Base-by-base conservation (phyloP, 2,113 vertebrate genomes). In the Prochilodus magdalenae region DNA sequence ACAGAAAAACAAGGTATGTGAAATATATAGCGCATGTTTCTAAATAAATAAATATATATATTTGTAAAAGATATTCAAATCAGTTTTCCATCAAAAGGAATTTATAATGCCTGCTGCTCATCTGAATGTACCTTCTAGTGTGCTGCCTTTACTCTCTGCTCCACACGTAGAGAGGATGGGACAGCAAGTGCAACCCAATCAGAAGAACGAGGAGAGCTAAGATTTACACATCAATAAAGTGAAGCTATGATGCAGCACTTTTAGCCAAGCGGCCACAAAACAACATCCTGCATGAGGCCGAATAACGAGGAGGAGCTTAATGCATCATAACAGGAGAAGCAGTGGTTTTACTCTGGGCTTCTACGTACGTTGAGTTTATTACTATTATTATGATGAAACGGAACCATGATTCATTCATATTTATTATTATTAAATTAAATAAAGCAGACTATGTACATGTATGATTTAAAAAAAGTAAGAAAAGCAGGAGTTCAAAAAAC, bases 41-140 rank as follows among this genome's bases (percentile, higher is more conserved):
- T 30, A 49, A 74, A 36, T 6, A 10, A 7, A 44, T 7, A 63
- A 55, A 44, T 13, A 69, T 70, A 75, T 14, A 26, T 72, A 73
- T 80, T 82, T 82, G 82, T 44, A 44, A 8, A 87, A 82, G 85
- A 85, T 84, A 88, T 88, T 85, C 81, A 85, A 87, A 84, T 88
- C 65, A 44, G 83, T 84, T 77, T 84, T 65, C 72, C 82, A 84
- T 88, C 85, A 88, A 87, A 88, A 75, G 82, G 85, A 87, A 88
- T 88, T 55, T 73, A n/a, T 85, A 84, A 87, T 82, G 63, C 66
- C 63, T 29, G 15, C 49, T 8, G 16, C 81, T 88, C 83, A 81
- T 86, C 57, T 18, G 66, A 81, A 83, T 71, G 75, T 77, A 22
- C 11, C 63, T 75, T 72, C 72, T 85, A 73, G 65, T 82, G 80